A percentile compares a stretch with the other conserved stretches of the same genome.
Conservation (phyloP, 2,797 vertebrate species). For the Cryptoblepharus egeriae region DNA sequence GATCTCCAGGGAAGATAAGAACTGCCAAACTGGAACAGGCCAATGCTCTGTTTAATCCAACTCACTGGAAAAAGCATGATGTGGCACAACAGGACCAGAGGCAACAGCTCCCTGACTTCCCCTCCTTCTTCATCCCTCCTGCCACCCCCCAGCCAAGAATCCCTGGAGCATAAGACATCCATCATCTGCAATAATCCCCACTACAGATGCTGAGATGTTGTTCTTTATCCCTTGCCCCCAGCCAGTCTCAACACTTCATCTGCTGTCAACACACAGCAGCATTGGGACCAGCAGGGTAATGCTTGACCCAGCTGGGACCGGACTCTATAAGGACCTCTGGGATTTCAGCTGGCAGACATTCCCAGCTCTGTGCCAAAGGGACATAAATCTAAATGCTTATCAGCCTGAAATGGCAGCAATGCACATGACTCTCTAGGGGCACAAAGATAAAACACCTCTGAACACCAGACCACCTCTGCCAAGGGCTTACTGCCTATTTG, state of each 20-base stretch:
- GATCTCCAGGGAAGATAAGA: slow-evolving; percentile 29
- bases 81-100: neutral
- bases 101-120: neutral
- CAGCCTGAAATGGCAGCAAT: neutral
- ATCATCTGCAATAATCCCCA: slow-evolving; percentile 25
- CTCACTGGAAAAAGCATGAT: neutral
- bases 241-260: neutral
- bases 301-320: neutral
- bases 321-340: slow-evolving; percentile 12
- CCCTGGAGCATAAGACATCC: slow-evolving; percentile 25
- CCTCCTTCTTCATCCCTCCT: neutral
- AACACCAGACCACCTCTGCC: neutral
- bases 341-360: neutral
- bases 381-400: neutral
- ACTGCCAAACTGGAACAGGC: slow-evolving; percentile 27
- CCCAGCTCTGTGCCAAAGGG: neutral
- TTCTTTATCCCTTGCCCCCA: slow-evolving; percentile 6
- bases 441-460: neutral
- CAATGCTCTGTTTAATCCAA: slow-evolving; percentile 15
- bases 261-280: neutral
- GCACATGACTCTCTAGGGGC: neutral
- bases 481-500: neutral
- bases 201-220: neutral
- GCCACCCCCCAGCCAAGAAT: neutral
- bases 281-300: neutral